Conservation (phyloP, 1,140 invertebrate genomes). For the Drosophila triauraria region DNA sequence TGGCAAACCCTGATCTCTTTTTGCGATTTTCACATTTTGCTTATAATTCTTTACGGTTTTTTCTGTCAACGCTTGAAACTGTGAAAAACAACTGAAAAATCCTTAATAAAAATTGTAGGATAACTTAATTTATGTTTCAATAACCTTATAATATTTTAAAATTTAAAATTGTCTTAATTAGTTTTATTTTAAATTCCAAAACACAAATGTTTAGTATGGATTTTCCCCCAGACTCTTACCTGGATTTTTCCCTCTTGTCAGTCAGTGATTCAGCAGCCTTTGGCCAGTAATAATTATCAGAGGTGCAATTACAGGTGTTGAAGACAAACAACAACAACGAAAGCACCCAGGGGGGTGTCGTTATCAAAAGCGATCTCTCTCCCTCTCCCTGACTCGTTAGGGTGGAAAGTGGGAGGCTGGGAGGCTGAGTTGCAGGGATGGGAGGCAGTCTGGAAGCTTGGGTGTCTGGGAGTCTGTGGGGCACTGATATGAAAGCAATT, state of each 20-base stretch:
- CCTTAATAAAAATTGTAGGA: no score
- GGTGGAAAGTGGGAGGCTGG: constrained; percentile 8
- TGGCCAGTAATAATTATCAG: constrained; percentile 60
- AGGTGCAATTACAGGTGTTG: constrained; percentile 62
- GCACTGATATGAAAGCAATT: constrained; percentile 80
- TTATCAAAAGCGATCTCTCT: constrained; percentile 58
- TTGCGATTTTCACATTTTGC: no score
- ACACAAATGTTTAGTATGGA: background rate
- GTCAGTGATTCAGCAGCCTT: constrained; percentile 44
- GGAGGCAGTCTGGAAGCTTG: constrained; percentile 7
- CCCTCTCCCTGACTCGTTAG: background rate
- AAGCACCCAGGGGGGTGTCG: constrained; percentile 50
- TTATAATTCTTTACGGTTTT: background rate
- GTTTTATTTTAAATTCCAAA: background rate
- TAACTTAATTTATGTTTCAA: no score
- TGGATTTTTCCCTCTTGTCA: constrained; percentile 1
- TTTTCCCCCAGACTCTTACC: background rate
- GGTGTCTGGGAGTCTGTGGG: constrained; percentile 23
- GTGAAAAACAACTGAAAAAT: background rate
- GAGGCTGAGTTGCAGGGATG: background rate
- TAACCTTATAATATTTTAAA: no score
- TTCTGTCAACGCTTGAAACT: background rate
- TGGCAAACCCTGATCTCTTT: no score
- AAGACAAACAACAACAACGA: constrained; percentile 50
- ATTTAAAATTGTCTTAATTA: background rate